Conservation (phyloP, 2,797 vertebrate species). For the Sebastes vulpes region DNA sequence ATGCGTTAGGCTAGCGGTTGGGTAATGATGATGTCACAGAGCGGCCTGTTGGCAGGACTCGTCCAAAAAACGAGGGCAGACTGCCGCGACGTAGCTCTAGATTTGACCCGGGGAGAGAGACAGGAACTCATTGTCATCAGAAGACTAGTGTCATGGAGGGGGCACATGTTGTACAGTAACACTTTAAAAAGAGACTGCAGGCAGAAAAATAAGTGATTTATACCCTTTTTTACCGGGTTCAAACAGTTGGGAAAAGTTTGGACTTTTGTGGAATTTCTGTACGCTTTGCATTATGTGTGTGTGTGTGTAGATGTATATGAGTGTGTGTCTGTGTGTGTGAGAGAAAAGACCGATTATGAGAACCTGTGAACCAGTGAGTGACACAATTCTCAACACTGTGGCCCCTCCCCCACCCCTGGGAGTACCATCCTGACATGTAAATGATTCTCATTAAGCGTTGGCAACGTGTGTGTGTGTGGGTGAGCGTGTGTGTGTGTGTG, state of each 20-base stretch:
- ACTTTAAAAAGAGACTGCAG: slow-evolving; percentile 20
- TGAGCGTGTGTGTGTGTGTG: slow-evolving; percentile 11
- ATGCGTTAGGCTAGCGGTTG: slow-evolving; percentile 37
- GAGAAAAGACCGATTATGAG: slow-evolving; percentile 82
- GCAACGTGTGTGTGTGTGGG: slow-evolving; percentile 51
- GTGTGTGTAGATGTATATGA: slow-evolving; percentile 33
- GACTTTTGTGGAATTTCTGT: slow-evolving; percentile 61
- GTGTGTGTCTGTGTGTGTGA: slow-evolving; percentile 60
- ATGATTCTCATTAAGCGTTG: slow-evolving; percentile 84
- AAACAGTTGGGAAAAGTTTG: slow-evolving; percentile 44
- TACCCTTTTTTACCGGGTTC: slow-evolving; percentile 46
- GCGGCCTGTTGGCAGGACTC: slow-evolving; percentile 36
- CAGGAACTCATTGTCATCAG: slow-evolving; percentile 55
- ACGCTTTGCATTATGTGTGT: slow-evolving; percentile 51
- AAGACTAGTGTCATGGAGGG: slow-evolving; percentile 49
- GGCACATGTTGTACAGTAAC: slow-evolving; percentile 52
- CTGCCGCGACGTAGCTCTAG: slow-evolving; percentile 43
- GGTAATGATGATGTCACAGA: slow-evolving; percentile 67
- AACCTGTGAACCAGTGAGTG: slow-evolving; percentile 85
- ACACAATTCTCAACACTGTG: slow-evolving; percentile 87
- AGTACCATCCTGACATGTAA: slow-evolving; percentile 84
- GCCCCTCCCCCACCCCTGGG: slow-evolving; percentile 81
- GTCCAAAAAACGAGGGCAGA: slow-evolving; percentile 49
- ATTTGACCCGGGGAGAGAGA: slow-evolving; percentile 48
- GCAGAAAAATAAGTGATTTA: slow-evolving; percentile 22